A percentile compares a stretch with the other conserved stretches of the same genome.
These are phyloP conservation scores for Lycia hirtaria DNA, from an alignment of 2,888 invertebrate species.

Conservation along the genomic window DNA sequence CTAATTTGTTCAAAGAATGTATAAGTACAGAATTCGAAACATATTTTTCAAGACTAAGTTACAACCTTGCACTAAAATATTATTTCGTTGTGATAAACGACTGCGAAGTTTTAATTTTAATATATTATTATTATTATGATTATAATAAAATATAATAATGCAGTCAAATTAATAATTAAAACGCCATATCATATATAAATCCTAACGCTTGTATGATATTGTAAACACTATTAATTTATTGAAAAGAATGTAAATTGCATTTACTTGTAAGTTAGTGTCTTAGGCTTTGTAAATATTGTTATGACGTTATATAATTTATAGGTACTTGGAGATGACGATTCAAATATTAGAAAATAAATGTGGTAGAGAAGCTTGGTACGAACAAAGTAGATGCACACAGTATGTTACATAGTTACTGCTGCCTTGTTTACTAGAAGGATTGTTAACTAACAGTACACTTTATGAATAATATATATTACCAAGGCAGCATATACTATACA, in stretches of 20 bases:
- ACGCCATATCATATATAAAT: conserved; percentile 82
- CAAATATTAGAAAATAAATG: conserved; percentile 72
- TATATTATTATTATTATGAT: conserved; percentile 39
- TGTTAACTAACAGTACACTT: not conserved
- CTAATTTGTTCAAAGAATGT: conserved; percentile 5
- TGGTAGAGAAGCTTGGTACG: conserved; percentile 67
- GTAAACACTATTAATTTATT: conserved; percentile 84
- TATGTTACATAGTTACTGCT: conserved; percentile 48
- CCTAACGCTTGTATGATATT: conserved; percentile 83
- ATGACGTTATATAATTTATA: conserved; percentile 85
- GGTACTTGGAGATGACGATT: conserved; percentile 72
- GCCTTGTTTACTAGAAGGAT: conserved; percentile 6
- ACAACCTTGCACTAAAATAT: conserved; percentile 6
- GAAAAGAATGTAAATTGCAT: conserved; percentile 81
- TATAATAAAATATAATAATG: conserved; percentile 49
- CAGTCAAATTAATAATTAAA: conserved; percentile 72
- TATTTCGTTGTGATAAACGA: conserved; percentile 32
- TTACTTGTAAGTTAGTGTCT: conserved; percentile 80
- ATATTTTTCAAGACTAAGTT: conserved; percentile 7
- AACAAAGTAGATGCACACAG: conserved; percentile 76
- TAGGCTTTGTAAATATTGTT: conserved; percentile 86
- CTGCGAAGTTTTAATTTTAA: conserved; percentile 32
- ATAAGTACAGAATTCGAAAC: conserved; percentile 4
- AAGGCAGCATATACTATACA: conserved; percentile 59
- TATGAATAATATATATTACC: not conserved